A percentile compares a stretch with the other conserved stretches of the same genome.
phyloP scores from a whole-genome alignment of 1,140 invertebrate genomes.

The Caerostris extrusa region DNA sequence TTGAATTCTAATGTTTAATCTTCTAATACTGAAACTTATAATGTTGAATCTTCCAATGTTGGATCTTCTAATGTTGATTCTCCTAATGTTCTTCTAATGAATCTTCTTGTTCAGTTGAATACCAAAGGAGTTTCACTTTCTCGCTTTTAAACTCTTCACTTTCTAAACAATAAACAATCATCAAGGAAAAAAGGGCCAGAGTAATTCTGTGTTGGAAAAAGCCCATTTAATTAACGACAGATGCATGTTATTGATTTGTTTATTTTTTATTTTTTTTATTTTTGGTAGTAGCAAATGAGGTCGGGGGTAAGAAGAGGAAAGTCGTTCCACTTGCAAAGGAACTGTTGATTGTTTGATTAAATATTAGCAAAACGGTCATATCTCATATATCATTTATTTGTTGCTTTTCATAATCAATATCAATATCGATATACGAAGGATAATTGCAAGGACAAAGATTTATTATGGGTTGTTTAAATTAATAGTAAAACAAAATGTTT shows the following conservation, averaged over 20 bases:
- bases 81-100: neutral
- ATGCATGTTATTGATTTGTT: neutral
- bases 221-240: neutral
- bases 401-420: too few relatives aligned
- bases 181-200: neutral
- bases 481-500: too few relatives aligned
- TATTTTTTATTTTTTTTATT: neutral
- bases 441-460: too few relatives aligned
- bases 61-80: too few relatives aligned
- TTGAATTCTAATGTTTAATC: too few relatives aligned
- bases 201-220: neutral
- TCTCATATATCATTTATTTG: too few relatives aligned
- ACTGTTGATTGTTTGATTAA: neutral
- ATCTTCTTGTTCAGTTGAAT: neutral
- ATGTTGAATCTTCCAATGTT: too few relatives aligned
- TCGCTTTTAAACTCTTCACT: neutral
- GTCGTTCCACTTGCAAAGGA: slow-evolving; percentile 7
- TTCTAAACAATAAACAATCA: slow-evolving; percentile 57
- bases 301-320: neutral
- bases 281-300: slow-evolving; percentile 5
- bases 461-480: too few relatives aligned
- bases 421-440: too few relatives aligned
- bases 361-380: neutral
- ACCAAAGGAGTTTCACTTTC: slow-evolving; percentile 31
- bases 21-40: too few relatives aligned